These are phyloP conservation scores for Cyprinus carpio DNA, from an alignment of 2,113 vertebrate species.

Conservation along the genomic window DNA sequence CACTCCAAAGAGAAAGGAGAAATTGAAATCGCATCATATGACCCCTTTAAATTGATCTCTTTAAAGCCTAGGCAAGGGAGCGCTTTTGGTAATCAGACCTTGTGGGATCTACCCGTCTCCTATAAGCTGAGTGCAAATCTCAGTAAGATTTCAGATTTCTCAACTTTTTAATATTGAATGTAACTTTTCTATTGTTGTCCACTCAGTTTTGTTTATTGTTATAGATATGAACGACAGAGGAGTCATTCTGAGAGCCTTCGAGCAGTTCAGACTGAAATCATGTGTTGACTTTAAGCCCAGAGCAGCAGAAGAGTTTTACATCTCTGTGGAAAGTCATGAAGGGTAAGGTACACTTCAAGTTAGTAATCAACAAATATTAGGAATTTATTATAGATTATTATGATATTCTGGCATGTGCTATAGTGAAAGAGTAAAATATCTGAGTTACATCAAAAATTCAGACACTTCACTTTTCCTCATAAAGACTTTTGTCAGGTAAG, in stretches of 20 bases:
- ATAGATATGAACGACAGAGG: background rate
- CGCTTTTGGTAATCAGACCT: background rate
- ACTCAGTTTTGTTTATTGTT: background rate
- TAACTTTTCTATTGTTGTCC: background rate
- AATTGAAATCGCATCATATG: no score
- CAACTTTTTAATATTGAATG: background rate
- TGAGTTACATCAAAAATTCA: no score
- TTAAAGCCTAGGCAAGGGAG: background rate
- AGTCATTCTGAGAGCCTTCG: background rate
- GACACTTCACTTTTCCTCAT: no score
- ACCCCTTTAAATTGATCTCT: background rate
- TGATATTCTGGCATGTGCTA: no score
- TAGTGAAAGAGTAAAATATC: no score
- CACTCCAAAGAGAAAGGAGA: no score
- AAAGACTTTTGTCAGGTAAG: no score
- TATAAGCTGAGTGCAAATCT: background rate
- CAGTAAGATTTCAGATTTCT: background rate
- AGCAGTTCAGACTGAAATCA: background rate
- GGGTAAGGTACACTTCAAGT: constrained; percentile 58
- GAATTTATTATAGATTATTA: no score
- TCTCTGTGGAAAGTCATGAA: constrained; percentile 67
- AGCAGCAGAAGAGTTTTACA: constrained; percentile 68
- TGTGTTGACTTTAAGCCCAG: constrained; percentile 84
- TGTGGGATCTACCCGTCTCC: background rate
- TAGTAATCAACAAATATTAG: no score